Evolutionary conservation across 1,140 invertebrate genomes (phyloP).

Genomic region (Euschistus heros): DNA sequence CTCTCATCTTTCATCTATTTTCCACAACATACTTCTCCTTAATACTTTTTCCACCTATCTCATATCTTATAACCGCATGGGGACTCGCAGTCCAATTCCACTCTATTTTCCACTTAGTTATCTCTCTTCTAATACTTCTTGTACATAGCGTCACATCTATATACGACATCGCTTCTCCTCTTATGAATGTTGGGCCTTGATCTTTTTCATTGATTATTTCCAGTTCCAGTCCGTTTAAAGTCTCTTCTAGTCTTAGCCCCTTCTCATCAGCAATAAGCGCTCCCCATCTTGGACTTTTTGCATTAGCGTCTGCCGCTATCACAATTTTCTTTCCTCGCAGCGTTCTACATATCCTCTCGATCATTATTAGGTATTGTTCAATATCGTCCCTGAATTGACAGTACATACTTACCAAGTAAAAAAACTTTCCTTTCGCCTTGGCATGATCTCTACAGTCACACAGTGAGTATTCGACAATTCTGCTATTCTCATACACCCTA

Average conservation of each 20-base stretch:
- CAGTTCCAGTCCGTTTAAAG: not conserved
- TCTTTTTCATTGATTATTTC: not conserved
- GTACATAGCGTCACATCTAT: not conserved
- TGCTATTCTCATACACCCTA: not conserved
- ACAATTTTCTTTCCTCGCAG: not conserved
- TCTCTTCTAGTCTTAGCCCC: not conserved
- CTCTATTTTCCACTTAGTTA: not conserved
- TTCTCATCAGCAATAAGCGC: not conserved
- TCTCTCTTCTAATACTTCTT: not conserved
- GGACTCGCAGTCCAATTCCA: not conserved
- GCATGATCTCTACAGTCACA: not conserved
- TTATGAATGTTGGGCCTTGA: not conserved
- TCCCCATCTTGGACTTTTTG: slow-evolving; percentile 1
- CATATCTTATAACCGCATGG: not conserved
- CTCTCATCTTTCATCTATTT: not conserved
- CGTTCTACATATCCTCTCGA: not conserved
- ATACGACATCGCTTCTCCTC: not conserved
- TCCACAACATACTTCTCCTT: not conserved
- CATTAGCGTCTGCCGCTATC: not conserved
- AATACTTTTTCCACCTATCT: not conserved
- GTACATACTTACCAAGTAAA: not conserved
- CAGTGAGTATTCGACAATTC: not conserved
- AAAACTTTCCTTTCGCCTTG: not conserved
- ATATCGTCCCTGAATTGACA: not conserved
- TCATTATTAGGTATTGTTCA: not conserved